Conservation (phyloP, 1,140 invertebrate species). For the Anagrus nilaparvatae region DNA sequence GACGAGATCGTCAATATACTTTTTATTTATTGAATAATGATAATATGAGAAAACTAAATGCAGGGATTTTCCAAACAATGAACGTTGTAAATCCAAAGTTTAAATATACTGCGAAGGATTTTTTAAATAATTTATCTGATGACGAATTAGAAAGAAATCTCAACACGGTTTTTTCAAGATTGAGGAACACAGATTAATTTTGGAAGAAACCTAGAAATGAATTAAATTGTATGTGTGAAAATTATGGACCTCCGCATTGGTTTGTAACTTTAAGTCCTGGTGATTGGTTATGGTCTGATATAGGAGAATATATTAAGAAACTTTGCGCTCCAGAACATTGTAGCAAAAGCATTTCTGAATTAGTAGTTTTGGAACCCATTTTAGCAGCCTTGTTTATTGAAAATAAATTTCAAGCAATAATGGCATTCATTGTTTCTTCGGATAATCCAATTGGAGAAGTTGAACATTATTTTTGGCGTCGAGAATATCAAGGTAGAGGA, state of each 20-base stretch:
- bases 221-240: slow-evolving; percentile 22
- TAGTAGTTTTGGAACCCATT: slow-evolving; percentile 24
- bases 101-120: slow-evolving; percentile 20
- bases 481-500: slow-evolving; percentile 26
- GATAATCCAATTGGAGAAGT: slow-evolving; percentile 25
- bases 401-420: slow-evolving; percentile 27
- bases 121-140: slow-evolving; percentile 20
- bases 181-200: slow-evolving; percentile 23
- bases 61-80: slow-evolving; percentile 27
- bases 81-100: slow-evolving; percentile 21
- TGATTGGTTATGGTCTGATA: slow-evolving; percentile 30
- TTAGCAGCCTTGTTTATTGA: slow-evolving; percentile 26
- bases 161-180: slow-evolving; percentile 20
- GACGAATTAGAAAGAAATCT: slow-evolving; percentile 18
- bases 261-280: slow-evolving; percentile 33
- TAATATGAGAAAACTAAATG: slow-evolving; percentile 22
- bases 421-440: slow-evolving; percentile 25
- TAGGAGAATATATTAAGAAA: slow-evolving; percentile 24
- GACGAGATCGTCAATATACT: slow-evolving; percentile 25
- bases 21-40: slow-evolving; percentile 25
- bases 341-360: slow-evolving; percentile 13
- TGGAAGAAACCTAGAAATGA: slow-evolving; percentile 22
- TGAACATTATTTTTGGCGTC: slow-evolving; percentile 20
- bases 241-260: slow-evolving; percentile 33
- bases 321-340: slow-evolving; percentile 18